Conservation (phyloP, 2,113 vertebrate genomes). For the Gadus macrocephalus region DNA sequence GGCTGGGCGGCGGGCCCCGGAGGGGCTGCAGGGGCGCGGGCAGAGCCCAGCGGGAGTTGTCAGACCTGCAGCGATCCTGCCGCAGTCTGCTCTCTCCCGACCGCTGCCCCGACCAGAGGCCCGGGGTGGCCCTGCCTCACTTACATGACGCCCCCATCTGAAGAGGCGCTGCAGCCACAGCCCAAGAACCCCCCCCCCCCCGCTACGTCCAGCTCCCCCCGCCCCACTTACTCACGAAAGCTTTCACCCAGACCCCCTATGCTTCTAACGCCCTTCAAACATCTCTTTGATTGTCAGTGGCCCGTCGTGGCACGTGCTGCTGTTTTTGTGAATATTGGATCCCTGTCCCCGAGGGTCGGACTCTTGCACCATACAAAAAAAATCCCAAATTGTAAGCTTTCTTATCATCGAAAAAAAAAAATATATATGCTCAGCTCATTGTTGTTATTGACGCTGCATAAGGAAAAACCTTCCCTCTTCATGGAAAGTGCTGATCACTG, state of each 20-base stretch:
- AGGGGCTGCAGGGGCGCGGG: constrained; percentile 38
- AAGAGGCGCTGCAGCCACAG: constrained; percentile 36
- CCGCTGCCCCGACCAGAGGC: constrained; percentile 43
- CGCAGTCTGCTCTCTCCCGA: constrained; percentile 32
- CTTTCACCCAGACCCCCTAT: neutral
- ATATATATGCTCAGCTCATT: neutral
- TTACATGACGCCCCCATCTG: constrained; percentile 54
- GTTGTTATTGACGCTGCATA: neutral
- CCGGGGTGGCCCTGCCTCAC: constrained; percentile 58
- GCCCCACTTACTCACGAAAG: constrained; percentile 28
- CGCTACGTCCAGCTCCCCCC: constrained; percentile 14
- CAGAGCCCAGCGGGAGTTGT: constrained; percentile 43
- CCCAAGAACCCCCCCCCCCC: constrained; percentile 31
- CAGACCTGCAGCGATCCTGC: constrained; percentile 29
- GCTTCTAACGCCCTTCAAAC: constrained; percentile 26
- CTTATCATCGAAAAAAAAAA: too few relatives aligned
- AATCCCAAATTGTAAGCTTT: too few relatives aligned
- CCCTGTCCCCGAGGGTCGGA: constrained; percentile 13
- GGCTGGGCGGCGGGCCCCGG: constrained; percentile 25
- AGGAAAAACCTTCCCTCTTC: neutral
- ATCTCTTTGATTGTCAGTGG: constrained; percentile 47
- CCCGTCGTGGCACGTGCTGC: constrained; percentile 52
- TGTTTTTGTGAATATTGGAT: constrained; percentile 40
- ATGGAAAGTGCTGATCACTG: neutral
- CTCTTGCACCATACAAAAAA: too few relatives aligned